phyloP scores from a whole-genome alignment of 2,797 vertebrate species.

The Morus bassanus region DNA sequence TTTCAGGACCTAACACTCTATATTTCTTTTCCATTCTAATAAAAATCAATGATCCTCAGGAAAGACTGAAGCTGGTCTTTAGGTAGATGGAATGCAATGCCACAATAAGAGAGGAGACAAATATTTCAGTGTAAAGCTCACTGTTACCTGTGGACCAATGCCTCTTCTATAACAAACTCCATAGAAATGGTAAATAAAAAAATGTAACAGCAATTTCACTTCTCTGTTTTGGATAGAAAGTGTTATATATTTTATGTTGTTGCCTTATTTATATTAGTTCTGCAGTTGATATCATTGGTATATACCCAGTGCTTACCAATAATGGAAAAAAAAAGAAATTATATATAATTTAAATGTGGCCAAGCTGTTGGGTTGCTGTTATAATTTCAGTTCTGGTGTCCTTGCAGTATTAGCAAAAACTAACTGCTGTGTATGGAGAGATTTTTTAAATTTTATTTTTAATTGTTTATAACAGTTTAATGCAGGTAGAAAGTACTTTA shows the following conservation, averaged over 20 bases:
- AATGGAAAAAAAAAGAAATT: neutral
- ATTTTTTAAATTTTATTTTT: neutral
- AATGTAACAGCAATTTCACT: neutral
- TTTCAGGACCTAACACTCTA: neutral
- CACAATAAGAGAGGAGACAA: neutral
- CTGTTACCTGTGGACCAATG: neutral
- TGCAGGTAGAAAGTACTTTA: neutral
- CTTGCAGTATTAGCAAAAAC: neutral
- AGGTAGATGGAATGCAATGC: neutral
- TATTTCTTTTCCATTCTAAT: slow-evolving; percentile 46
- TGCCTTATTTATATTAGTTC: neutral
- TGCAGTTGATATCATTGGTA: neutral
- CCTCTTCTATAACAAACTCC: neutral
- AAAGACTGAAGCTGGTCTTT: neutral
- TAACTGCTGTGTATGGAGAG: neutral
- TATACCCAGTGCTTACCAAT: neutral
- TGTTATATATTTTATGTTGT: neutral
- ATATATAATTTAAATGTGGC: neutral
- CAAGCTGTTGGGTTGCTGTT: neutral
- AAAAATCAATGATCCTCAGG: slow-evolving; percentile 59
- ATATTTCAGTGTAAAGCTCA: slow-evolving; percentile 1
- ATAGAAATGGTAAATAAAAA: neutral
- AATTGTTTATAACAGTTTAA: neutral
- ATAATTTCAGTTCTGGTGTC: neutral
- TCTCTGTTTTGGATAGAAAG: neutral